Conservation (phyloP, 2,797 vertebrate species). For the Sebastolobus altivelis region DNA sequence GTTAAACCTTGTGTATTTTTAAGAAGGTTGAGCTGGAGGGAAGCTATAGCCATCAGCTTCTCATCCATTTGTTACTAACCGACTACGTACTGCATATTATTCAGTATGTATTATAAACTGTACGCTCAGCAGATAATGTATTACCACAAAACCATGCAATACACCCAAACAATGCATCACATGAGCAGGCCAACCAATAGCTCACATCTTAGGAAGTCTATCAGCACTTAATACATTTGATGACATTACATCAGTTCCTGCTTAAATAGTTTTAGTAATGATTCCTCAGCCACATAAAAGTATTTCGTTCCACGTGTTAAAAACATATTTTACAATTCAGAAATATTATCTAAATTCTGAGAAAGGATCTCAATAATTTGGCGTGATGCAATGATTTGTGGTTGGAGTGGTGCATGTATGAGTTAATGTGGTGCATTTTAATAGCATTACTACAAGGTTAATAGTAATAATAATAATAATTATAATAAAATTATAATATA, state of each 20-base stretch:
- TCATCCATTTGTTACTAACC: neutral
- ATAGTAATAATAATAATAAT: neutral
- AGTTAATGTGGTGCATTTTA: neutral
- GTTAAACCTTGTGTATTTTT: neutral
- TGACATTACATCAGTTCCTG: neutral
- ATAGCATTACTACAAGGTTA: neutral
- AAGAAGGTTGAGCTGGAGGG: neutral
- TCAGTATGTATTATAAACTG: neutral
- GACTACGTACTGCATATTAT: neutral
- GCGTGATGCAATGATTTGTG: neutral
- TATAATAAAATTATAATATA: neutral
- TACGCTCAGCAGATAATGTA: slow-evolving; percentile 11
- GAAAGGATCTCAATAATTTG: neutral
- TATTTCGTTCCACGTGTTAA: no score
- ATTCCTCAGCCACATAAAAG: neutral
- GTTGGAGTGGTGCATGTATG: neutral
- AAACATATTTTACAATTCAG: neutral
- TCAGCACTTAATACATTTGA: neutral
- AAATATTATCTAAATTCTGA: neutral
- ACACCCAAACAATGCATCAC: neutral
- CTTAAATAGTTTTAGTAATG: neutral
- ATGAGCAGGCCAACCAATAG: neutral
- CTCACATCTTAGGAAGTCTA: neutral
- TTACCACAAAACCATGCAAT: neutral
- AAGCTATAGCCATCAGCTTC: neutral